These are phyloP conservation scores for Ecdyonurus torrentis DNA, from an alignment of 2,888 invertebrate species.

Conservation along the genomic window DNA sequence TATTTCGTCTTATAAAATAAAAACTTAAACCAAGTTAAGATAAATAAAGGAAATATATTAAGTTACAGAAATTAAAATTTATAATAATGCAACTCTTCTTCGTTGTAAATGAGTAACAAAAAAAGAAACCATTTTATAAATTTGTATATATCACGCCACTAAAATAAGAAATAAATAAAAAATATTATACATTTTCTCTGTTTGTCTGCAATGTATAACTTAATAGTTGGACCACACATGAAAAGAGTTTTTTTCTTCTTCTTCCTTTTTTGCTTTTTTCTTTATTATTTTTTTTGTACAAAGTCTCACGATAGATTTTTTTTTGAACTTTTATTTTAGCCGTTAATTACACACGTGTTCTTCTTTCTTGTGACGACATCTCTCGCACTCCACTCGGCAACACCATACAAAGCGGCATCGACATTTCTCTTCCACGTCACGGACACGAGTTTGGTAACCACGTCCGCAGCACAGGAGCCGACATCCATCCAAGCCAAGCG, in stretches of 20 bases:
- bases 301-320: background rate
- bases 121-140: no score
- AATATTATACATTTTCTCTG: constrained; percentile 1
- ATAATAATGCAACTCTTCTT: no score
- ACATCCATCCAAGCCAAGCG: constrained; percentile 73
- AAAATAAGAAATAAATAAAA: no score
- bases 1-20: no score
- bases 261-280: no score
- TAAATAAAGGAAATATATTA: no score
- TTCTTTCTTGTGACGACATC: constrained; percentile 60
- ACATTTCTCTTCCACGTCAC: constrained; percentile 73
- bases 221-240: background rate
- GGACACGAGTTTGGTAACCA: constrained; percentile 68
- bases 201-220: background rate
- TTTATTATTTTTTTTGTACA: constrained; percentile 13
- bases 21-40: no score
- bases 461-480: constrained; percentile 74
- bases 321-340: background rate
- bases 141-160: no score
- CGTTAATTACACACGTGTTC: constrained; percentile 72
- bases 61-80: no score
- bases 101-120: no score
- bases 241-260: constrained; percentile 4
- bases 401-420: constrained; percentile 85
- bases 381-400: constrained; percentile 72